A percentile compares a stretch with the other conserved stretches of the same genome.
Conservation (phyloP, 2,797 vertebrate genomes). For the Paramormyrops hopkinsi region DNA sequence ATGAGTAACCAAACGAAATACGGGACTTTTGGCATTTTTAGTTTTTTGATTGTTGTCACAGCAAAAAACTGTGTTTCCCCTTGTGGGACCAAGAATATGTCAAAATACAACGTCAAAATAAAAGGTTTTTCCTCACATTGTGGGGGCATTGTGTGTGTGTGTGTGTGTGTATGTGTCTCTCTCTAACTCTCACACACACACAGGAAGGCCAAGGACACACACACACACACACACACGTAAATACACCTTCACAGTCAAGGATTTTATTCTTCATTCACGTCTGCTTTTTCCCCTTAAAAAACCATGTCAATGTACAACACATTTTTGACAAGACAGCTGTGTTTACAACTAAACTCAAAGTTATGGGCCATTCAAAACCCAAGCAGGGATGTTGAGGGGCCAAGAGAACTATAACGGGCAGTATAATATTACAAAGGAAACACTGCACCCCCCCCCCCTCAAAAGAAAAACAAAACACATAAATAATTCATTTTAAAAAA, state of each 20-base stretch:
- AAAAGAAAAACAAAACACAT: conserved; percentile 24
- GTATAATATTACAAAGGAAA: conserved; percentile 45
- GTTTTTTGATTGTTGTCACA: background rate
- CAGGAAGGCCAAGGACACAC: conserved; percentile 2
- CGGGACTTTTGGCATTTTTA: background rate
- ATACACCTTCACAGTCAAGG: conserved; percentile 48
- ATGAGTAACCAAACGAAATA: background rate
- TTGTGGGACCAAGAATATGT: background rate
- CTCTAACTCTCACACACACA: background rate
- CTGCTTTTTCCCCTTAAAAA: conserved; percentile 43
- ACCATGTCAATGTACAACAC: conserved; percentile 56
- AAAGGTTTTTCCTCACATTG: too few species aligned
- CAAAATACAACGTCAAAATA: background rate
- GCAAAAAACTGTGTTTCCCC: background rate
- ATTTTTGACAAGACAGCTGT: conserved; percentile 50
- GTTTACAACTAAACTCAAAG: conserved; percentile 50
- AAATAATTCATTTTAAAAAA: conserved; percentile 5
- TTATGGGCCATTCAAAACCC: conserved; percentile 45
- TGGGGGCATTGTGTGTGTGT: background rate
- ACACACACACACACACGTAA: background rate
- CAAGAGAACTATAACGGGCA: conserved; percentile 35
- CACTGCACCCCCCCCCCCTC: conserved; percentile 17
- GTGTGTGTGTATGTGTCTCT: background rate
- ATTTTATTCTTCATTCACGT: conserved; percentile 51
- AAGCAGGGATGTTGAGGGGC: conserved; percentile 39